These are phyloP conservation scores for Polydrusus pterygomalis DNA, from an alignment of 2,888 invertebrate species.

Conservation along the genomic window DNA sequence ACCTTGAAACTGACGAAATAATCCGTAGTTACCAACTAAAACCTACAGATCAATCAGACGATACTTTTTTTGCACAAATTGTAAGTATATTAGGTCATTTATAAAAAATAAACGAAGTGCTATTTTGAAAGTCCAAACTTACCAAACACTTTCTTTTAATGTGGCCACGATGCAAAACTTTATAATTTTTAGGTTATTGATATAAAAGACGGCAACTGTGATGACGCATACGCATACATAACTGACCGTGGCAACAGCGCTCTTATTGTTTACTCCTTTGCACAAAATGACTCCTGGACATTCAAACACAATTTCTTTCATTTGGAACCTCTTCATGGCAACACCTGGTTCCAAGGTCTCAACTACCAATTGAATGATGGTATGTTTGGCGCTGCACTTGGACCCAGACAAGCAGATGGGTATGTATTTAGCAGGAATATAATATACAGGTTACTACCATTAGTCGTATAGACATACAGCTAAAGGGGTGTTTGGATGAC, in stretches of 20 bases:
- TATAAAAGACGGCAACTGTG: constrained; percentile 80
- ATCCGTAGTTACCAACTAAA: constrained; percentile 82
- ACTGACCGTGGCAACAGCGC: constrained; percentile 86
- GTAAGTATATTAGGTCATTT: constrained; percentile 74
- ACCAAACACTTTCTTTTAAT: no score
- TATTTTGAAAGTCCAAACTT: no score
- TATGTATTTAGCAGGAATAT: not conserved
- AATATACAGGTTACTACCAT: no score
- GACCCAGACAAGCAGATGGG: constrained; percentile 61
- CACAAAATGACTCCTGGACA: constrained; percentile 85
- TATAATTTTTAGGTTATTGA: constrained; percentile 82
- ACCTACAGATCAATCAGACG: constrained; percentile 82
- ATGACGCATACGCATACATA: constrained; percentile 84
- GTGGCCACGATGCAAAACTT: no score
- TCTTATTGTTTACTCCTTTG: constrained; percentile 84
- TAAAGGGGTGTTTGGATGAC: no score
- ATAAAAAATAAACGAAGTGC: no score
- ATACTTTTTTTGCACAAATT: constrained; percentile 88
- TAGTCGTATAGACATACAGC: no score
- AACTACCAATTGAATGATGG: constrained; percentile 93
- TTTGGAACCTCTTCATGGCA: constrained; percentile 86
- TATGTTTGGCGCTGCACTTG: constrained; percentile 84
- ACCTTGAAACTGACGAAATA: constrained; percentile 84
- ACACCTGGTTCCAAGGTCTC: constrained; percentile 84
- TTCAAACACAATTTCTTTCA: constrained; percentile 88